Conservation (phyloP, 2,113 vertebrate genomes). For the Mustelus asterias region DNA sequence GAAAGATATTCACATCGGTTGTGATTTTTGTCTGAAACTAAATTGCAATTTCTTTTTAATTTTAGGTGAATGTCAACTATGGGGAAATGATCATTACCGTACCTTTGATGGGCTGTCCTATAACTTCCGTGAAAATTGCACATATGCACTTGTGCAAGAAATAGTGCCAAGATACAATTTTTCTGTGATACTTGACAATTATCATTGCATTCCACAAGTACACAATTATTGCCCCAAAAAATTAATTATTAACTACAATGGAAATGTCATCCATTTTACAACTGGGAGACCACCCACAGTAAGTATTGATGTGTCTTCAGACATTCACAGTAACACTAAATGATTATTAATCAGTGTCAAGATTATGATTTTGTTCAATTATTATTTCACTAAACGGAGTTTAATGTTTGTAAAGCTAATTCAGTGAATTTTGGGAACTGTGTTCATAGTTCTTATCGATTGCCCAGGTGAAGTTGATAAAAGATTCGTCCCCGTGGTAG, state of each 20-base stretch:
- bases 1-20: background rate
- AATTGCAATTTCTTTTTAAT: constrained; percentile 8
- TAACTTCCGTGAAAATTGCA: constrained; percentile 87
- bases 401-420: background rate
- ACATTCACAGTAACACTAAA: background rate
- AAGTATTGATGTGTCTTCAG: background rate
- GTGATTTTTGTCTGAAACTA: background rate
- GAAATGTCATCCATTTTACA: background rate
- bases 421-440: background rate
- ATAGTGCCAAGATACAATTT: constrained; percentile 48
- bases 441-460: background rate
- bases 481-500: background rate
- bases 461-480: background rate
- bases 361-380: background rate
- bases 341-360: background rate
- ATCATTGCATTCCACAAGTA: constrained; percentile 23
- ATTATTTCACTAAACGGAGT: background rate
- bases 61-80: constrained; percentile 79
- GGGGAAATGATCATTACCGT: constrained; percentile 85
- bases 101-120: constrained; percentile 89
- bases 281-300: background rate
- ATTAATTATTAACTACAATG: constrained; percentile 51
- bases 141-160: constrained; percentile 82
- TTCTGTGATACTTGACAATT: constrained; percentile 56
- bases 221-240: constrained; percentile 49